Evolutionary conservation across 2,888 invertebrate genomes (phyloP).

Genomic region (Watsonalla cultraria): DNA sequence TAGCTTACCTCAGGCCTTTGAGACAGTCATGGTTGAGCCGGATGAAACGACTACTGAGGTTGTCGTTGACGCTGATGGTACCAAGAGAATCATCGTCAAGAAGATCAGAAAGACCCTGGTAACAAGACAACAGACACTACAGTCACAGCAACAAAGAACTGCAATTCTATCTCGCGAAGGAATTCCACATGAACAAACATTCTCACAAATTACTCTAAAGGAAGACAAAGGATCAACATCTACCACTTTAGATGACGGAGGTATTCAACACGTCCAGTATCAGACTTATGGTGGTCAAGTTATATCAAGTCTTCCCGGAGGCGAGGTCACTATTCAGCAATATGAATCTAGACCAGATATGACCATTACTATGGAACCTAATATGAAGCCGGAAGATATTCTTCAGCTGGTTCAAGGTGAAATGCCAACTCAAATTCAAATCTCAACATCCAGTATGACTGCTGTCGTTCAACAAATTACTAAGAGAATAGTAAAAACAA

Average conservation of each 20-base stretch:
- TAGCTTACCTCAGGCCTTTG: conserved; percentile 86
- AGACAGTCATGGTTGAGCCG: conserved; percentile 89
- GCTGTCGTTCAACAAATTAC: conserved; percentile 91
- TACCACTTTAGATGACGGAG: conserved; percentile 78
- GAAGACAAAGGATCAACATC: conserved; percentile 81
- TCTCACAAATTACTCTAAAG: conserved; percentile 83
- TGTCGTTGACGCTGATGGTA: conserved; percentile 88
- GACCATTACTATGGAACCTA: conserved; percentile 77
- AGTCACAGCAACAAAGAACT: conserved; percentile 79
- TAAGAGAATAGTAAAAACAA: conserved; percentile 85
- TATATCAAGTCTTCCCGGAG: conserved; percentile 80
- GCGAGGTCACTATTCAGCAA: conserved; percentile 81
- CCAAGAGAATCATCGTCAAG: conserved; percentile 87
- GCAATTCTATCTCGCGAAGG: conserved; percentile 75
- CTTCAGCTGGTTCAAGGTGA: conserved; percentile 60
- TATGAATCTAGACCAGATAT: conserved; percentile 81
- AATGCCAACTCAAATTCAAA: conserved; percentile 66
- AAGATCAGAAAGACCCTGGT: conserved; percentile 84
- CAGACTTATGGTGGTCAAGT: conserved; percentile 82
- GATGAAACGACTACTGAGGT: conserved; percentile 91
- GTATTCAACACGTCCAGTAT: conserved; percentile 79
- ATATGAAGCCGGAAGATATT: conserved; percentile 72
- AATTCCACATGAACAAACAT: conserved; percentile 80
- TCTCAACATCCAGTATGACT: conserved; percentile 84
- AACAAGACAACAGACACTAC: conserved; percentile 81